Evolutionary conservation across 2,797 vertebrate species (phyloP).

Genomic region (Sebastiscus albofasciatus): DNA sequence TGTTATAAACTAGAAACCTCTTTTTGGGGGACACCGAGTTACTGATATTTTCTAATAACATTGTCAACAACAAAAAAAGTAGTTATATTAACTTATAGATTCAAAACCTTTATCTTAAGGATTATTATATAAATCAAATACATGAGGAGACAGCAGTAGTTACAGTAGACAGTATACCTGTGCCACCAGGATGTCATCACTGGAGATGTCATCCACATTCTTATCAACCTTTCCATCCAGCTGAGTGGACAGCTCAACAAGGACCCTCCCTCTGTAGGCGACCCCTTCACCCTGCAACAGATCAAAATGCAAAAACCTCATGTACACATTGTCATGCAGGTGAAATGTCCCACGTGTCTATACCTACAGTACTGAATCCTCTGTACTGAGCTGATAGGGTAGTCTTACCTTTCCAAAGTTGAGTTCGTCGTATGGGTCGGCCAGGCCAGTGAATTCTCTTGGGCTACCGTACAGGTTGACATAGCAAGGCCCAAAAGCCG

Average conservation of each 20-base stretch:
- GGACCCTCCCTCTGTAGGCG: slow-evolving; percentile 94
- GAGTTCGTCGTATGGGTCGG: slow-evolving; percentile 93
- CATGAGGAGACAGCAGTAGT: neutral
- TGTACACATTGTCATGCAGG: neutral
- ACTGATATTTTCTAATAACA: neutral
- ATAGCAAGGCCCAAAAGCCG: slow-evolving; percentile 96
- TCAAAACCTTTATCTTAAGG: neutral
- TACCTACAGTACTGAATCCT: neutral
- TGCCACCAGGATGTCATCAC: slow-evolving; percentile 91
- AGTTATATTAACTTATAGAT: neutral
- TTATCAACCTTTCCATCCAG: slow-evolving; percentile 89
- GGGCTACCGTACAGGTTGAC: slow-evolving; percentile 96
- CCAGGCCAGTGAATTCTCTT: slow-evolving; percentile 92
- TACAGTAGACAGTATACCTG: slow-evolving; percentile 84
- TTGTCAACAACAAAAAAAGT: neutral
- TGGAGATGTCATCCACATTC: slow-evolving; percentile 88
- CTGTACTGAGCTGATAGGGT: neutral
- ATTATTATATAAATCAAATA: neutral
- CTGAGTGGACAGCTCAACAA: slow-evolving; percentile 90
- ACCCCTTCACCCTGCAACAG: slow-evolving; percentile 91
- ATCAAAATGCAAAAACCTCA: neutral
- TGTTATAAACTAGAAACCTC: neutral
- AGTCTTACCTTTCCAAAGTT: slow-evolving; percentile 91
- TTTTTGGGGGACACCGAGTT: neutral
- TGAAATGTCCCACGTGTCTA: neutral